A percentile compares a stretch with the other conserved stretches of the same genome.
Evolutionary conservation across 2,888 invertebrate genomes (phyloP).

Genomic region (Salpingus planirostris): DNA sequence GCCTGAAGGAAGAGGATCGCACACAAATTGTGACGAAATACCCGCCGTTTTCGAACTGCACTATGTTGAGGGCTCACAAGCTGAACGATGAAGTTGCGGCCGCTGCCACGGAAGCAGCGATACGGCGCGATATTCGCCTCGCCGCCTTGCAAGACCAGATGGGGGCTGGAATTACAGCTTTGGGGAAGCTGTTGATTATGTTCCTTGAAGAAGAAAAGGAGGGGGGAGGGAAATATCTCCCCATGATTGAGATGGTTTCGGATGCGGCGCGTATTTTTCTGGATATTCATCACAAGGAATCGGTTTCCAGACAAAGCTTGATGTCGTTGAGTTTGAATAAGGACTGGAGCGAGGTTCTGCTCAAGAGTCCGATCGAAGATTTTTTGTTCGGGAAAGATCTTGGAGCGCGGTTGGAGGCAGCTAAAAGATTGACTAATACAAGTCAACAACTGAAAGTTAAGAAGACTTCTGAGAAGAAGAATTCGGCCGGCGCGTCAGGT

Average conservation of each 20-base stretch:
- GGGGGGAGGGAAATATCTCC: neutral
- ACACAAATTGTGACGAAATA: slow-evolving; percentile 4
- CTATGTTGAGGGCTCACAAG: slow-evolving; percentile 1
- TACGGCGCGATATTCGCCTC: neutral
- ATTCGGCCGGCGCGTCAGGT: neutral
- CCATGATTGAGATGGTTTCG: neutral
- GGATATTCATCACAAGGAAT: slow-evolving; percentile 3
- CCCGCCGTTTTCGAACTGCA: slow-evolving; percentile 2
- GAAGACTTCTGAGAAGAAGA: slow-evolving; percentile 1
- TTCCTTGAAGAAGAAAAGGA: slow-evolving; percentile 5
- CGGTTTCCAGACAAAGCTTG: slow-evolving; percentile 2
- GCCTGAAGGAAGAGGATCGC: slow-evolving; percentile 3
- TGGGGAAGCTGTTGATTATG: slow-evolving; percentile 1
- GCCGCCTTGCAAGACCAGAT: slow-evolving; percentile 2
- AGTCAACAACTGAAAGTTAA: neutral
- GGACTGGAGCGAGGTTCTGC: slow-evolving; percentile 2
- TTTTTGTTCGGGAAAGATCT: slow-evolving; percentile 4
- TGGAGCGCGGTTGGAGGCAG: slow-evolving; percentile 2
- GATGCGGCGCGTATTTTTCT: neutral
- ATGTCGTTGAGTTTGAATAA: slow-evolving; percentile 3
- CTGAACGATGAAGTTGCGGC: slow-evolving; percentile 4
- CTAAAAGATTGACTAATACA: neutral
- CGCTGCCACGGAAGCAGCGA: neutral
- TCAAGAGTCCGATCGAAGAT: slow-evolving; percentile 2
- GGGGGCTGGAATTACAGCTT: slow-evolving; percentile 3